phyloP scores from a whole-genome alignment of 2,888 invertebrate species.

The Stenchaetothrips biformis region DNA sequence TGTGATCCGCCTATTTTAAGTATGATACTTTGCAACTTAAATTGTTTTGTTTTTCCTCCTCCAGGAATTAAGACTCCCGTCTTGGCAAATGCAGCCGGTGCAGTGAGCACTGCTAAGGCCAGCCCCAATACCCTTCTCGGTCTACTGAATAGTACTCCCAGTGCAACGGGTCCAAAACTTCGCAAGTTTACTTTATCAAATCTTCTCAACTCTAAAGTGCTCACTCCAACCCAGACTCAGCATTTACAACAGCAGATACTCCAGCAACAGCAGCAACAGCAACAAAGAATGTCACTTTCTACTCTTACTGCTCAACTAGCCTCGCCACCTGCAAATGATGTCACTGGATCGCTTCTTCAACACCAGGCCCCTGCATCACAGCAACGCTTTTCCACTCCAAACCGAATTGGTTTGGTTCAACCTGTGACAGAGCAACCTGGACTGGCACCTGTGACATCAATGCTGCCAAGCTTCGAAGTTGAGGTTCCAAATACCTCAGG shows the following conservation, averaged over 20 bases:
- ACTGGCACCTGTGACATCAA: not conserved
- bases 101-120: conserved; percentile 44
- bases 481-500: not conserved
- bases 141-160: conserved; percentile 70
- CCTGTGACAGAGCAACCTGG: not conserved
- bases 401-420: not conserved
- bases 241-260: conserved; percentile 32
- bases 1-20: not conserved
- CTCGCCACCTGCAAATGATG: conserved; percentile 44
- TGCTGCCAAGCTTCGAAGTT: conserved; percentile 9
- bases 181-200: conserved; percentile 56
- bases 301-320: conserved; percentile 56
- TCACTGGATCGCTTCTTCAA: not conserved
- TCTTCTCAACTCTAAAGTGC: conserved; percentile 45
- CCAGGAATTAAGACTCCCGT: conserved; percentile 29
- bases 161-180: conserved; percentile 51
- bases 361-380: not conserved
- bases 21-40: not conserved
- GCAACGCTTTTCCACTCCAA: not conserved
- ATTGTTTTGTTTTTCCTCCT: not conserved
- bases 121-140: conserved; percentile 53
- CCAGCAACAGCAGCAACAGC: conserved; percentile 32
- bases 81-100: conserved; percentile 40
- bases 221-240: not conserved
- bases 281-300: conserved; percentile 45